Evolutionary conservation across 2,113 vertebrate genomes (phyloP).

Genomic region (Oryzias melastigma): DNA sequence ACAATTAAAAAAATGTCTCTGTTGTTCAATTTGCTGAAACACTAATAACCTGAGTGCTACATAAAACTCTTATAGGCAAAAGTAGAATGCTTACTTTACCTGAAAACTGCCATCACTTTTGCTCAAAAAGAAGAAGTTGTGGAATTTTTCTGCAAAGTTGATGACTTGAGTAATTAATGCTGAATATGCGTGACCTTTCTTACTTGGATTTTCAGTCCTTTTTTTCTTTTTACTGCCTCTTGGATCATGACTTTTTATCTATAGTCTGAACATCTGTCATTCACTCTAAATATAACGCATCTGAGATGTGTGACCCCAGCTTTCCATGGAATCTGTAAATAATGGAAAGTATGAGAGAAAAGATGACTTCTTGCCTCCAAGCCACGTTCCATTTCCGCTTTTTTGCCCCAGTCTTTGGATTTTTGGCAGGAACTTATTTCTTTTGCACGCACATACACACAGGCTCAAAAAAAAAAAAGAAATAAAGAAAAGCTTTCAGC

Average conservation of each 20-base stretch:
- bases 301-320: background rate
- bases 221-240: no score
- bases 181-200: no score
- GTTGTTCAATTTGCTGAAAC: no score
- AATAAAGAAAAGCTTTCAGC: background rate
- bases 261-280: background rate
- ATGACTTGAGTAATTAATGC: no score
- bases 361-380: background rate
- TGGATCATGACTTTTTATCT: background rate
- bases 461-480: background rate
- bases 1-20: no score
- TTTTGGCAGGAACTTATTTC: slow-evolving; percentile 5
- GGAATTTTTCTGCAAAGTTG: no score
- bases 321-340: background rate
- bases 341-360: background rate
- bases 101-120: no score
- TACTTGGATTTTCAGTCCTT: no score
- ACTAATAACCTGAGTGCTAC: no score
- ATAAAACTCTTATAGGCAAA: no score
- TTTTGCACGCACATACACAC: slow-evolving; percentile 5
- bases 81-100: no score
- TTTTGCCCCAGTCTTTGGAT: background rate
- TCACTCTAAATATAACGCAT: background rate
- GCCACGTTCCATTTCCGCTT: background rate
- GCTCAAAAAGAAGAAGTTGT: no score